phyloP scores from a whole-genome alignment of 2,113 vertebrate species.

The Rhinopomastus cyanomelas region DNA sequence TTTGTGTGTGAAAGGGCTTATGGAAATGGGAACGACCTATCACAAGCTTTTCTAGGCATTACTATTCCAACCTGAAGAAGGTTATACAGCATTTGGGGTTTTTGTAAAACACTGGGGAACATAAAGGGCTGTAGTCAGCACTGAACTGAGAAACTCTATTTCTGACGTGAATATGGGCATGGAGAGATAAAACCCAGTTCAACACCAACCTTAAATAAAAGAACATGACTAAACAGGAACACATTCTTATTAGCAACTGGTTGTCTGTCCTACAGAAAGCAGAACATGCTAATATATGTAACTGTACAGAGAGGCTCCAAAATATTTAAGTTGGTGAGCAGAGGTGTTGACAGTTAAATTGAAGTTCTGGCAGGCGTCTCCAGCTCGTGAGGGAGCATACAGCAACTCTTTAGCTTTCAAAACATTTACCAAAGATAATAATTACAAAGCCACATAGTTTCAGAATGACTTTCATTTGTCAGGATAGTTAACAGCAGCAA shows the following conservation, averaged over 20 bases:
- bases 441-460: constrained; percentile 72
- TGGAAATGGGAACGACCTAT: neutral
- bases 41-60: neutral
- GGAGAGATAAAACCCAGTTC: neutral
- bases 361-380: constrained; percentile 69
- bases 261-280: constrained; percentile 65
- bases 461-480: constrained; percentile 68
- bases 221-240: constrained; percentile 69
- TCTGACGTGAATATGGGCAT: constrained; percentile 1
- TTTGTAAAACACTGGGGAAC: neutral
- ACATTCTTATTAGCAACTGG: constrained; percentile 40
- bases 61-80: neutral
- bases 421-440: constrained; percentile 70
- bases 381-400: constrained; percentile 50
- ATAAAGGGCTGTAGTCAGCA: neutral
- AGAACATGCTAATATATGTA: constrained; percentile 62
- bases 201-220: constrained; percentile 24
- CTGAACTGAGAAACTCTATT: constrained; percentile 6
- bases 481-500: constrained; percentile 46
- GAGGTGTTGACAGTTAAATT: constrained; percentile 77
- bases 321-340: constrained; percentile 60
- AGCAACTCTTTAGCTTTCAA: constrained; percentile 63
- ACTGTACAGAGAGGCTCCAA: constrained; percentile 53
- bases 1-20: neutral
- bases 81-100: neutral